These are phyloP conservation scores for Hypomecis atomaria DNA, from an alignment of 2,888 invertebrate species.

Conservation along the genomic window DNA sequence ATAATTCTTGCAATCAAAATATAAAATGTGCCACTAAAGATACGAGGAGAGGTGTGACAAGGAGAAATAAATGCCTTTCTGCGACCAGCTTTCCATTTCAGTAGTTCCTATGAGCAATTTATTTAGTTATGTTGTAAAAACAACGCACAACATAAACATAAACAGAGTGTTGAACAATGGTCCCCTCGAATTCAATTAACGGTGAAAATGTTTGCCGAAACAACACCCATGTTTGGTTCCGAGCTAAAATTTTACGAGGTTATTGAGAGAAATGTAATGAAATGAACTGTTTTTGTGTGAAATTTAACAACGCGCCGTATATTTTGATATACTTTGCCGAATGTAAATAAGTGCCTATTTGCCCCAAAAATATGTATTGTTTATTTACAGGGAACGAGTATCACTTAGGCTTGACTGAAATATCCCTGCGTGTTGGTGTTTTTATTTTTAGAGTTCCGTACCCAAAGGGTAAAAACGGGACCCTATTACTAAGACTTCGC, in stretches of 20 bases:
- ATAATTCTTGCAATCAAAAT: no score
- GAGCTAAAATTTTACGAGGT: slow-evolving; percentile 25
- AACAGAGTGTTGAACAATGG: slow-evolving; percentile 20
- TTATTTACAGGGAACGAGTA: no score
- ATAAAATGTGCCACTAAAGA: no score
- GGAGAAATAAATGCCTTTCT: no score
- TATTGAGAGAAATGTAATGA: slow-evolving; percentile 20
- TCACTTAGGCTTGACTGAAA: no score
- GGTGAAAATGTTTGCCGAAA: slow-evolving; percentile 27
- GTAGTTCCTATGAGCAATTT: background rate
- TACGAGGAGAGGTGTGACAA: no score
- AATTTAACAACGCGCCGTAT: slow-evolving; percentile 4
- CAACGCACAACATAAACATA: slow-evolving; percentile 21
- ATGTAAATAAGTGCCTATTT: background rate
- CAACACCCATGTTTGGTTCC: slow-evolving; percentile 24
- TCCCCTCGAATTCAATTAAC: slow-evolving; percentile 30
- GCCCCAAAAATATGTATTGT: no score
- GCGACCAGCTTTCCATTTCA: no score
- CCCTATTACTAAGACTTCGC: no score
- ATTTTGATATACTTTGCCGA: background rate
- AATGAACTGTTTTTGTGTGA: slow-evolving; percentile 9
- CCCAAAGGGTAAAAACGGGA: no score
- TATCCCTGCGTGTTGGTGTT: no score
- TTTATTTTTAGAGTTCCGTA: no score
- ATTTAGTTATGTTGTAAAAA: slow-evolving; percentile 19